Evolutionary conservation across 2,113 vertebrate genomes (phyloP).

Genomic region (Neogobius melanostomus): DNA sequence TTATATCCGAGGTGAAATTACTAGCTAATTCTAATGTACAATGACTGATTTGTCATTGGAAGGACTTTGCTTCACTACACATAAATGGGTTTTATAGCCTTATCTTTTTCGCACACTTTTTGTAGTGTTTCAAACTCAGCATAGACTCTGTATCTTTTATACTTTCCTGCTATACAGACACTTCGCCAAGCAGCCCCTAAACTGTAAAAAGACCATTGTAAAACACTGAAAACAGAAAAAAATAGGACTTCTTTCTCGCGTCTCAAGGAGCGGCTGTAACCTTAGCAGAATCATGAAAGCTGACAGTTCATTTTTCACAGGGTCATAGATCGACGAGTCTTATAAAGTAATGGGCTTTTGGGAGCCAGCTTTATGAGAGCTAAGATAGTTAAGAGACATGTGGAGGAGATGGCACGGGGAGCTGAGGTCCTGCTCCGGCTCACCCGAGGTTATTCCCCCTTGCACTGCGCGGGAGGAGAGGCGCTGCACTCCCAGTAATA

Average conservation of each 20-base stretch:
- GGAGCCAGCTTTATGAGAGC: constrained; percentile 82
- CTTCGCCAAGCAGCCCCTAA: constrained; percentile 43
- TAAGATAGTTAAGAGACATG: constrained; percentile 84
- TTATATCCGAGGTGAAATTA: neutral
- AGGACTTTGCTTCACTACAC: neutral
- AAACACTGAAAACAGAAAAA: constrained; percentile 38
- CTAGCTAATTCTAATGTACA: neutral
- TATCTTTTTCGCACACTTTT: neutral
- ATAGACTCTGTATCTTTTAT: constrained; percentile 19
- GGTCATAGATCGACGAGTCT: constrained; percentile 80
- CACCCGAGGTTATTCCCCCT: constrained; percentile 75
- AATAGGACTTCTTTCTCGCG: constrained; percentile 55
- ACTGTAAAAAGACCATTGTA: constrained; percentile 62
- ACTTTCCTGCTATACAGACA: constrained; percentile 36
- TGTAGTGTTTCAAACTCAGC: constrained; percentile 17
- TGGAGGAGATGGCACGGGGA: constrained; percentile 76
- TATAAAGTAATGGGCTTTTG: constrained; percentile 85
- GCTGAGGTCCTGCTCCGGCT: constrained; percentile 76
- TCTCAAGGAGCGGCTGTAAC: constrained; percentile 79
- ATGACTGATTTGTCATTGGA: neutral
- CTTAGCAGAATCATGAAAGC: constrained; percentile 83
- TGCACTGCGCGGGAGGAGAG: constrained; percentile 63
- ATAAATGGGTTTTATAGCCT: constrained; percentile 3
- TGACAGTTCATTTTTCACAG: constrained; percentile 86
- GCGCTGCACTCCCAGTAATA: constrained; percentile 75